Conservation (phyloP, 2,888 invertebrate genomes). For the Schizaphis graminum region DNA sequence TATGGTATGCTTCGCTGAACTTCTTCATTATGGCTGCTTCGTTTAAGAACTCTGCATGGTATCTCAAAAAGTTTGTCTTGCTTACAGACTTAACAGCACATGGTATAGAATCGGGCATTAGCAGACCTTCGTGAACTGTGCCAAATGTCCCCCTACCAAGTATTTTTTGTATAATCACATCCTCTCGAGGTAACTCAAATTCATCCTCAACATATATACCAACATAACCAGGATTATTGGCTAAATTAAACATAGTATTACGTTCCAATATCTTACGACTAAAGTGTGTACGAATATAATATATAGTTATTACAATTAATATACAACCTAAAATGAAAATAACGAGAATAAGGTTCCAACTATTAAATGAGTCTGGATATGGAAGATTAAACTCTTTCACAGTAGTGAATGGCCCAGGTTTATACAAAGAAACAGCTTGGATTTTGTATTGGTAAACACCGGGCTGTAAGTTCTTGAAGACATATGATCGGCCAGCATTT, state of each 20-base stretch:
- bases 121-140: constrained; percentile 85
- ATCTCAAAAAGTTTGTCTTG: constrained; percentile 74
- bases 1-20: constrained; percentile 84
- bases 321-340: constrained; percentile 42
- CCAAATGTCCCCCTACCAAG: constrained; percentile 91
- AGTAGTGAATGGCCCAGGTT: constrained; percentile 74
- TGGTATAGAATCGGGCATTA: constrained; percentile 71
- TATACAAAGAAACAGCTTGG: constrained; percentile 83
- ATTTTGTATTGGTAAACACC: constrained; percentile 89
- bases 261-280: constrained; percentile 70
- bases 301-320: constrained; percentile 49
- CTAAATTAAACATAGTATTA: constrained; percentile 71
- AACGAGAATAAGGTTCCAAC: constrained; percentile 37
- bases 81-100: constrained; percentile 96
- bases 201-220: constrained; percentile 78
- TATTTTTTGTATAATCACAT: constrained; percentile 81
- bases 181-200: constrained; percentile 91
- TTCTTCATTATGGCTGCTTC: constrained; percentile 98
- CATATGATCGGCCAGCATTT: constrained; percentile 69
- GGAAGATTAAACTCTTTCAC: constrained; percentile 66
- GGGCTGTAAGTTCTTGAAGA: constrained; percentile 74
- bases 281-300: constrained; percentile 68
- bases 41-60: constrained; percentile 82
- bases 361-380: constrained; percentile 58
- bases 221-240: constrained; percentile 93